Evolutionary conservation across 2,113 vertebrate species (phyloP).

Genomic region (Paradoxurus hermaphroditus): DNA sequence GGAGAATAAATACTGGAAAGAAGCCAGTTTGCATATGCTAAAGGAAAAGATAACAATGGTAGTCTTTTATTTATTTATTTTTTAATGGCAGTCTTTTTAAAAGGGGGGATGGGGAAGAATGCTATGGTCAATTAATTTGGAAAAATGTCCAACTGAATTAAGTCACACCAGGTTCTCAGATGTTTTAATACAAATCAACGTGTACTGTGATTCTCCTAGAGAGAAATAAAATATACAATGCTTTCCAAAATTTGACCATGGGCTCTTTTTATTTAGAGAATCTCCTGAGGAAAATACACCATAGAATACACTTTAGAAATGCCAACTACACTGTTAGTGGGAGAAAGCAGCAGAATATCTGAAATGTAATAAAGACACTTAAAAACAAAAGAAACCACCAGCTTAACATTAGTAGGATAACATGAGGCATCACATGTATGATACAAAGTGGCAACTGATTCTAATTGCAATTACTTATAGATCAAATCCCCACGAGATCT

Average conservation of each 20-base stretch:
- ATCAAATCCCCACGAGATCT: neutral
- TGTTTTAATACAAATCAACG: neutral
- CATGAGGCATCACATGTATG: neutral
- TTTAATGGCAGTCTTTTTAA: neutral
- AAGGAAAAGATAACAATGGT: neutral
- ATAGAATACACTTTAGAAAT: neutral
- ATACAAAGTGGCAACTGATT: neutral
- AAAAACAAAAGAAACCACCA: neutral
- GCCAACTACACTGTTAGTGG: neutral
- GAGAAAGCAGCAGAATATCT: neutral
- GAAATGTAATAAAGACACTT: neutral
- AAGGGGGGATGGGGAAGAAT: neutral
- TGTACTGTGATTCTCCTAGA: neutral
- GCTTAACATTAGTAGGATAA: neutral
- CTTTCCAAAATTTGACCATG: neutral
- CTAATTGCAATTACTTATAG: neutral
- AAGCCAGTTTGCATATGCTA: neutral
- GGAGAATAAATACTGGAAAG: neutral
- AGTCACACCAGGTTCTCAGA: neutral
- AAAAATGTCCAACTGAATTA: neutral
- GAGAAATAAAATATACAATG: neutral
- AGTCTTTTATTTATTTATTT: neutral
- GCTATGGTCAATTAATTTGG: neutral
- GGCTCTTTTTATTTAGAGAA: neutral
- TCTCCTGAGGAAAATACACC: neutral